These are phyloP conservation scores for Gerosis bhagava DNA, from an alignment of 2,888 invertebrate species.

Conservation along the genomic window DNA sequence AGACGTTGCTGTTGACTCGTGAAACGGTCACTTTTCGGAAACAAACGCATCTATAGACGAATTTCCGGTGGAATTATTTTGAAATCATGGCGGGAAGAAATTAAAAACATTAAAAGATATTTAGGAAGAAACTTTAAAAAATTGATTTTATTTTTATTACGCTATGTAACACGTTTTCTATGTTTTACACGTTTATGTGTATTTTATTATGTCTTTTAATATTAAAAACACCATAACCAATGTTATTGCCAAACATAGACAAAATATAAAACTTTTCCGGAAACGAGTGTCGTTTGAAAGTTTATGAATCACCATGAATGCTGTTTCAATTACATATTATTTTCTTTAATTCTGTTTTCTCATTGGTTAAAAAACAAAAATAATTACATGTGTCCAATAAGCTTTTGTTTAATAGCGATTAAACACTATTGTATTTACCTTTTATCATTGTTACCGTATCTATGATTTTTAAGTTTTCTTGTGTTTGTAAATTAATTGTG, in stretches of 20 bases:
- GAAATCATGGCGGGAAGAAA: constrained; percentile 68
- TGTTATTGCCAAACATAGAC: constrained; percentile 48
- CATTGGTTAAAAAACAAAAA: constrained; percentile 40
- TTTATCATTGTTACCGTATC: too few species aligned
- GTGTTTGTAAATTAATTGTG: too few species aligned
- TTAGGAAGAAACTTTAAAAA: too few species aligned
- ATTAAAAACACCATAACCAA: constrained; percentile 16
- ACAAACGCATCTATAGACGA: constrained; percentile 82
- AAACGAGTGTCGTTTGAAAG: constrained; percentile 77
- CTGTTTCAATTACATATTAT: constrained; percentile 49
- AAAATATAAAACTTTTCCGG: constrained; percentile 67
- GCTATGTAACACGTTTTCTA: too few species aligned
- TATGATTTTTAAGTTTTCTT: too few species aligned
- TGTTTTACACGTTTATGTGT: too few species aligned
- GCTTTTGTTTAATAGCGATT: too few species aligned
- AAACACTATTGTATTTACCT: too few species aligned
- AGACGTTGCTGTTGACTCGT: constrained; percentile 83
- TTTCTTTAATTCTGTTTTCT: constrained; percentile 19
- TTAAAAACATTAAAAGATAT: constrained; percentile 10
- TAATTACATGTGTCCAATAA: too few species aligned
- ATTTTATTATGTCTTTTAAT: too few species aligned
- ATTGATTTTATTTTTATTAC: too few species aligned
- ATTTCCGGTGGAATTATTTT: constrained; percentile 77
- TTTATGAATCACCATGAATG: constrained; percentile 73
- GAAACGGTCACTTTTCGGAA: constrained; percentile 83